Conservation (phyloP, 2,113 vertebrate genomes). For the Sterrhoptilus dennistouni region DNA sequence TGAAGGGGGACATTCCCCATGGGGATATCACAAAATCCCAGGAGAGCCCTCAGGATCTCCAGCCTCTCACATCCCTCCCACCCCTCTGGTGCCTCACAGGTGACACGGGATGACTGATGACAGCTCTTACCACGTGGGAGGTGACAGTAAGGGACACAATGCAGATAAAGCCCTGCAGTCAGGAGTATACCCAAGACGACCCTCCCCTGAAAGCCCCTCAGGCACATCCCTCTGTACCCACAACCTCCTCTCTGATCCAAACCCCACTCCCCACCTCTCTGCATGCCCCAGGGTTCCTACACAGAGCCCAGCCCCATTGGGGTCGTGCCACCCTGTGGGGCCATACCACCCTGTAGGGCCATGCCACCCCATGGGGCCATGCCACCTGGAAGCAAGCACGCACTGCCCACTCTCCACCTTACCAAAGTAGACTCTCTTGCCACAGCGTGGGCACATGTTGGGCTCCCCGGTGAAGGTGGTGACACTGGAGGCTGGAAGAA, state of each 20-base stretch:
- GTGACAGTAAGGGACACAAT: neutral
- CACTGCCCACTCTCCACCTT: neutral
- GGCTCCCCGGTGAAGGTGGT: constrained; percentile 95
- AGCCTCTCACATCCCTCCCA: neutral
- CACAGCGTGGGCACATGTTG: constrained; percentile 91
- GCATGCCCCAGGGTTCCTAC: neutral
- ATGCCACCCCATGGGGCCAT: neutral
- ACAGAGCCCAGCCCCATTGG: accelerated
- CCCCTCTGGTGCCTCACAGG: neutral
- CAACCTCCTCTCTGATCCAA: neutral
- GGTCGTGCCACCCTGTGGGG: neutral
- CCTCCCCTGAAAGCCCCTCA: neutral
- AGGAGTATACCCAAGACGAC: neutral
- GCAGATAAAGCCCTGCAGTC: neutral
- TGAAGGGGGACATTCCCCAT: accelerated
- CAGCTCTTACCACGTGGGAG: neutral
- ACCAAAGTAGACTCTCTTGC: constrained; percentile 97
- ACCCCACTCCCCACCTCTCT: neutral
- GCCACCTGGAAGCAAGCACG: accelerated
- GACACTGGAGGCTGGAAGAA: constrained; percentile 83
- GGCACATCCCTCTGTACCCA: neutral
- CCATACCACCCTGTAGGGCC: no score
- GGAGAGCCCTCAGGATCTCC: neutral
- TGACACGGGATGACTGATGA: neutral
- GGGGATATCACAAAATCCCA: neutral